These are phyloP conservation scores for Eupelmus urozonus DNA, from an alignment of 2,888 invertebrate genomes.

Conservation along the genomic window DNA sequence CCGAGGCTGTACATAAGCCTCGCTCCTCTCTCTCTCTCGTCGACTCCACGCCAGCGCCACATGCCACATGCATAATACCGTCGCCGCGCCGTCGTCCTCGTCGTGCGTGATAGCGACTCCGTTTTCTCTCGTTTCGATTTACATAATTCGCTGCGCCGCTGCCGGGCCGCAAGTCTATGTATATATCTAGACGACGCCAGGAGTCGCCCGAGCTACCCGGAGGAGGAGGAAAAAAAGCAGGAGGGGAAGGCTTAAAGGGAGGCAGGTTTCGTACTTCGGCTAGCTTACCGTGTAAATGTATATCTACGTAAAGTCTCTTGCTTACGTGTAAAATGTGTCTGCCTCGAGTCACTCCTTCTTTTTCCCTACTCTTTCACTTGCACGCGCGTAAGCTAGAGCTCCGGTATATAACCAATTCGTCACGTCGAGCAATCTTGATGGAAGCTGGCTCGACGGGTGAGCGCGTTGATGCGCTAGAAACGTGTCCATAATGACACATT, in stretches of 20 bases:
- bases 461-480: constrained; percentile 8
- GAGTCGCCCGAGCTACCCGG: background rate
- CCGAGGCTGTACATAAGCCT: constrained; percentile 48
- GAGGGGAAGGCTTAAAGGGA: background rate
- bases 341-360: background rate
- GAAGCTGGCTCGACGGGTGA: constrained; percentile 13
- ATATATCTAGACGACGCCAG: no score
- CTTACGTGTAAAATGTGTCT: background rate
- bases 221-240: background rate
- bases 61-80: constrained; percentile 65
- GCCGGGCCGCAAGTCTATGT: no score
- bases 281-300: constrained; percentile 27
- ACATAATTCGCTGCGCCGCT: constrained; percentile 66
- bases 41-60: background rate
- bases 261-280: background rate
- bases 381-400: constrained; percentile 9
- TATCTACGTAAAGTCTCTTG: constrained; percentile 27
- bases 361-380: no score
- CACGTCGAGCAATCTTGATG: constrained; percentile 29
- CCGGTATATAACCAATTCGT: constrained; percentile 39
- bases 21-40: constrained; percentile 16
- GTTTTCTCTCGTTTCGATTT: constrained; percentile 67
- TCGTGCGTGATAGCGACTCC: constrained; percentile 66
- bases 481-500: no score
- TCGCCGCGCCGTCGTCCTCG: constrained; percentile 5